phyloP scores from a whole-genome alignment of 2,888 invertebrate species.

The Neuroscelio doddi region DNA sequence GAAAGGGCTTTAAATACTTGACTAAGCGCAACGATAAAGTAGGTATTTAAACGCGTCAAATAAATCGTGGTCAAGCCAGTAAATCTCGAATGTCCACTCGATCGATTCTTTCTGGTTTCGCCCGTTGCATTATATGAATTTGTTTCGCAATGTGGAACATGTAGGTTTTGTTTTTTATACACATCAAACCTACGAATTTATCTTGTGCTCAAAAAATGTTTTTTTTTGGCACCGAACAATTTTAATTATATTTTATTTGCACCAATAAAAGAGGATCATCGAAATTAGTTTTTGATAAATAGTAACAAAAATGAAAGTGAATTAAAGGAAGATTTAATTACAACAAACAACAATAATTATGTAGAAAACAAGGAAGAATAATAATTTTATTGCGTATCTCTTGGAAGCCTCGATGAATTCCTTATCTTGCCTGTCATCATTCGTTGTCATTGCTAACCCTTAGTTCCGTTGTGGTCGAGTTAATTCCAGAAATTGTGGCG shows the following conservation, averaged over 20 bases:
- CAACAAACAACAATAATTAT: background rate
- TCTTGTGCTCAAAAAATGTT: no score
- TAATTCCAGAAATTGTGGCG: slow-evolving; percentile 57
- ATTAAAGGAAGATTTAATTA: background rate
- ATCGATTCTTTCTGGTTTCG: slow-evolving; percentile 50
- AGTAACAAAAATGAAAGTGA: no score
- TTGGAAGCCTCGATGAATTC: slow-evolving; percentile 5
- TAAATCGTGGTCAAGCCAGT: slow-evolving; percentile 58
- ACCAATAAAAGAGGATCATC: no score
- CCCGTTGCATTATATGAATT: slow-evolving; percentile 35
- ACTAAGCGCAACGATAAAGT: slow-evolving; percentile 58
- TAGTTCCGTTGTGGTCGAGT: slow-evolving; percentile 27
- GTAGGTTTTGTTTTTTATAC: background rate
- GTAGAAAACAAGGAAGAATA: slow-evolving; percentile 1
- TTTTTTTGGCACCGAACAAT: no score
- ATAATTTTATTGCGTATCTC: slow-evolving; percentile 10
- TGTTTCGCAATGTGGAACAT: slow-evolving; percentile 27
- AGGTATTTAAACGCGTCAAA: slow-evolving; percentile 64
- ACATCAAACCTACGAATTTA: no score
- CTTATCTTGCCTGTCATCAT: slow-evolving; percentile 29
- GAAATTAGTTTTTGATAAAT: no score
- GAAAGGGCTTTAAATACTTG: slow-evolving; percentile 49
- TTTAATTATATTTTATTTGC: background rate
- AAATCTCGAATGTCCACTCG: slow-evolving; percentile 56
- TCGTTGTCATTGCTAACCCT: slow-evolving; percentile 32